Conservation (phyloP, 2,888 invertebrate species). For the Pasiphila rectangulata region DNA sequence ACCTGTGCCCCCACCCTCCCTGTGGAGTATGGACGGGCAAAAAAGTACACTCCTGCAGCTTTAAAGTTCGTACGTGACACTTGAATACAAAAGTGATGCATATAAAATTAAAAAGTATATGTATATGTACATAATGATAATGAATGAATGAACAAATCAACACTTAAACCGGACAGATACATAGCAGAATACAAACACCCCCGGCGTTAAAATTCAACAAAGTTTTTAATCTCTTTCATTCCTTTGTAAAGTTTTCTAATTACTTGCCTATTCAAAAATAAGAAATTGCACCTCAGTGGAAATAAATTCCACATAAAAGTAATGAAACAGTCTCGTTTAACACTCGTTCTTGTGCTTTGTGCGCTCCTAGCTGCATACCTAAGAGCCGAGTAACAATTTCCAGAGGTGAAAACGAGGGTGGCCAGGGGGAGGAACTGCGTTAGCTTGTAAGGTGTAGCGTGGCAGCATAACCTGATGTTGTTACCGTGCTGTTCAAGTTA, state of each 20-base stretch:
- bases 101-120: not conserved
- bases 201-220: not conserved
- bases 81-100: not conserved
- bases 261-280: conserved; percentile 13
- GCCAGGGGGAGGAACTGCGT: conserved; percentile 50
- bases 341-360: conserved; percentile 45
- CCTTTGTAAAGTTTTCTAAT: conserved; percentile 2
- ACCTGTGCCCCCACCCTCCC: not conserved
- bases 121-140: too few relatives aligned
- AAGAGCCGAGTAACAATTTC: conserved; percentile 56
- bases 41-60: not conserved
- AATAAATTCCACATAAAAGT: conserved; percentile 37
- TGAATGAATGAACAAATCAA: too few relatives aligned
- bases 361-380: conserved; percentile 36
- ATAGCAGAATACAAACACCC: not conserved
- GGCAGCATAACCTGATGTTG: conserved; percentile 37
- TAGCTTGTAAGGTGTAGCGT: conserved; percentile 46
- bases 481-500: conserved; percentile 23
- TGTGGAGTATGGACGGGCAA: not conserved
- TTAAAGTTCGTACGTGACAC: conserved; percentile 1
- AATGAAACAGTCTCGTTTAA: conserved; percentile 45
- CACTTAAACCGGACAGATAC: not conserved
- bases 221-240: not conserved
- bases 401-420: conserved; percentile 53
- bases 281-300: conserved; percentile 18